Evolutionary conservation across 2,888 invertebrate species (phyloP).

Genomic region (Perithous albicinctus): DNA sequence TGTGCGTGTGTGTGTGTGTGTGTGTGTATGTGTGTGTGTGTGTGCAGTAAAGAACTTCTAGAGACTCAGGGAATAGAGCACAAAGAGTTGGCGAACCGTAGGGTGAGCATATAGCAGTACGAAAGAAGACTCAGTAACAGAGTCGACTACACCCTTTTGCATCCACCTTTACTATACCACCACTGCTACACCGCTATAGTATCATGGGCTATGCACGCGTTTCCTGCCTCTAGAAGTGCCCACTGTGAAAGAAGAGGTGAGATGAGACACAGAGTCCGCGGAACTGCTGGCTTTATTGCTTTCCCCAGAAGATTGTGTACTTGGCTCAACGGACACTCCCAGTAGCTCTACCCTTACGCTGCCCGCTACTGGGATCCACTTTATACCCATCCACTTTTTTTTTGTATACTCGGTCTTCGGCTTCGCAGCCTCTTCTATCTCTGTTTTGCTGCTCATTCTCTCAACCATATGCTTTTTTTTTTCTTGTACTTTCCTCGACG

Average conservation of each 20-base stretch:
- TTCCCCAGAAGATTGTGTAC: conserved; percentile 54
- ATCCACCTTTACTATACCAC: conserved; percentile 22
- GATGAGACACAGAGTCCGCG: conserved; percentile 24
- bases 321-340: conserved; percentile 48
- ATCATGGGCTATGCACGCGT: conserved; percentile 7
- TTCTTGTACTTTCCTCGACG: not conserved
- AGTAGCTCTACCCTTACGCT: conserved; percentile 9
- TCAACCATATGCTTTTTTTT: not conserved
- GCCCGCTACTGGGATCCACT: conserved; percentile 35
- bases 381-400: conserved; percentile 30
- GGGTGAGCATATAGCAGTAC: conserved; percentile 15
- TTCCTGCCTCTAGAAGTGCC: not conserved
- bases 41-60: conserved; percentile 40
- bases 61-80: conserved; percentile 46
- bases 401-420: not conserved
- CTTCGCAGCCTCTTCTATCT: not conserved
- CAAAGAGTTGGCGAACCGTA: conserved; percentile 53
- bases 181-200: not conserved
- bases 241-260: conserved; percentile 15
- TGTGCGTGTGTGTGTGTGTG: not conserved
- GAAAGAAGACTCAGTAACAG: conserved; percentile 34
- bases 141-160: conserved; percentile 41
- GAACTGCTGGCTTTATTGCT: conserved; percentile 37
- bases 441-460: not conserved
- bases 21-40: not conserved